Evolutionary conservation across 2,888 invertebrate species (phyloP).

Genomic region (Drosophila austrosaltans): DNA sequence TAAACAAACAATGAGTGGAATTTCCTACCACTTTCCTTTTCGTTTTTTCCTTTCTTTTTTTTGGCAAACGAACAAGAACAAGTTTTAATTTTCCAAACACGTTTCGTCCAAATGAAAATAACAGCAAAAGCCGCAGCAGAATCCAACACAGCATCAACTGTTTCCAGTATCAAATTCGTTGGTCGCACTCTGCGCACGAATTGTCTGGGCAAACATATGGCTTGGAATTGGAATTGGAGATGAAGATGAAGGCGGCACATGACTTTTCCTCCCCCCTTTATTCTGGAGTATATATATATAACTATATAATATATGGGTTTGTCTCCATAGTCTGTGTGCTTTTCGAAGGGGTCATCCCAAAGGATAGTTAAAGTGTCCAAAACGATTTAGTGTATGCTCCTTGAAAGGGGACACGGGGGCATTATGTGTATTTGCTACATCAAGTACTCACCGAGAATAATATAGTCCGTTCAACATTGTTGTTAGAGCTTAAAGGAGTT

Average conservation of each 20-base stretch:
- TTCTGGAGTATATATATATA: neutral
- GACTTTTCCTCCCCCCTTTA: constrained; percentile 24
- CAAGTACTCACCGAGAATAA: constrained; percentile 44
- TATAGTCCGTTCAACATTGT: constrained; percentile 30
- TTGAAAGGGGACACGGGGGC: constrained; percentile 18
- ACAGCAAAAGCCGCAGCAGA: constrained; percentile 6
- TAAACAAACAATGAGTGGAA: constrained; percentile 62
- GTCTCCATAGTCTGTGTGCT: constrained; percentile 13
- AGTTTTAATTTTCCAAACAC: constrained; percentile 77
- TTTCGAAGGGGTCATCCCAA: constrained; percentile 48
- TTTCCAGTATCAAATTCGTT: constrained; percentile 57
- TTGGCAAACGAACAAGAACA: constrained; percentile 18
- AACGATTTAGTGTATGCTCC: constrained; percentile 65
- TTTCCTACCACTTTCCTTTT: constrained; percentile 65
- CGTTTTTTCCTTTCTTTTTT: constrained; percentile 5
- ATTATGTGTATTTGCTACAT: constrained; percentile 32
- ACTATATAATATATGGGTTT: neutral
- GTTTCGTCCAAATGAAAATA: constrained; percentile 73
- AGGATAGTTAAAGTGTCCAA: constrained; percentile 64
- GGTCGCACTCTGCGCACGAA: constrained; percentile 54
- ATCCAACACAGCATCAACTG: constrained; percentile 40
- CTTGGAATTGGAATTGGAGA: constrained; percentile 44
- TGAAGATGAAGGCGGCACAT: constrained; percentile 38
- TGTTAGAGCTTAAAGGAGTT: constrained; percentile 1
- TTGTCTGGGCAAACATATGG: constrained; percentile 55